phyloP scores from a whole-genome alignment of 1,140 invertebrate genomes.

The Agraylea sexmaculata region DNA sequence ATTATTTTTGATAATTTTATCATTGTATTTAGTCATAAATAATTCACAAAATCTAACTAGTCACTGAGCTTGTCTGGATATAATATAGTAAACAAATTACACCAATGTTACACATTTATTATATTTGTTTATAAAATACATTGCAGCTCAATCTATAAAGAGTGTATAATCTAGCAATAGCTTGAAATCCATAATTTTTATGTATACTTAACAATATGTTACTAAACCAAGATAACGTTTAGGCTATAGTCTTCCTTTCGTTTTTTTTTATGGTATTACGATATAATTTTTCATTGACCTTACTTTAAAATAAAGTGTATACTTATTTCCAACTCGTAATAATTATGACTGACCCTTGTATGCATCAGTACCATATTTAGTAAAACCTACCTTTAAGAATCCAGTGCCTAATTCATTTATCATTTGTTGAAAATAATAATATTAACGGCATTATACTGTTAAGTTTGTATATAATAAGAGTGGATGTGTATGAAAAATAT shows the following conservation, averaged over 20 bases:
- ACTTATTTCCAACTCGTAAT: not conserved
- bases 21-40: not conserved
- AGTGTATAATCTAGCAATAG: not conserved
- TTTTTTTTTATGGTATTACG: not conserved
- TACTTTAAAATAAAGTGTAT: not conserved
- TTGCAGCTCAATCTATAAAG: not conserved
- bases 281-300: not conserved
- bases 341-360: slow-evolving; percentile 4
- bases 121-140: slow-evolving; percentile 2
- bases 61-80: slow-evolving; percentile 17
- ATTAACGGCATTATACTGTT: slow-evolving; percentile 17
- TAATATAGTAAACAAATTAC: slow-evolving; percentile 14
- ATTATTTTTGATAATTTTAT: not conserved
- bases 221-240: not conserved
- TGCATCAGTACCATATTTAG: not conserved
- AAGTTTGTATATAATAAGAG: slow-evolving; percentile 14
- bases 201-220: slow-evolving; percentile 2
- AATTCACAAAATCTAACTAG: slow-evolving; percentile 17
- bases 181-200: slow-evolving; percentile 4
- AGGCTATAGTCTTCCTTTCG: not conserved
- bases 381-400: slow-evolving; percentile 5
- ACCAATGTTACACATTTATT: slow-evolving; percentile 7
- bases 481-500: slow-evolving; percentile 15
- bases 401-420: slow-evolving; percentile 18
- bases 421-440: slow-evolving; percentile 13